These are phyloP conservation scores for Litocranius walleri DNA, from an alignment of 2,113 vertebrate genomes.

Conservation along the genomic window DNA sequence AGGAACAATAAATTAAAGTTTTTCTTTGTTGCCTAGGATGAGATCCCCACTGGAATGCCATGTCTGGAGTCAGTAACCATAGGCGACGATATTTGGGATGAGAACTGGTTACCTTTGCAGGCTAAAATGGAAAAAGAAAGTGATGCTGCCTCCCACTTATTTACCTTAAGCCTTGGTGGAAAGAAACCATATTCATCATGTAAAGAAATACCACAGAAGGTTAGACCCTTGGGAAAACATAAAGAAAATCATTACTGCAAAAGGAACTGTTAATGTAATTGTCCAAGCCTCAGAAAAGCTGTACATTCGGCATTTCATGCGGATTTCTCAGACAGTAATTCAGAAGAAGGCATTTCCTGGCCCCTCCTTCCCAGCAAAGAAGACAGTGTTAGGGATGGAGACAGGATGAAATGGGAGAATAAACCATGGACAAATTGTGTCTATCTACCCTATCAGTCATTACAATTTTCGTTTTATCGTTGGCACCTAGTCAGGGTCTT, in stretches of 20 bases:
- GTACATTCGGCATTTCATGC: not conserved
- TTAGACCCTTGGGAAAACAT: slow-evolving; percentile 35
- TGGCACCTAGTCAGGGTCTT: not conserved
- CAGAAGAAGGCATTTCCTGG: not conserved
- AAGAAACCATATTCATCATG: not conserved
- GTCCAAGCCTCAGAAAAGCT: not conserved
- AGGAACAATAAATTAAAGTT: not conserved
- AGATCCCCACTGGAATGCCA: slow-evolving; percentile 66
- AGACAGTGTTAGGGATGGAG: not conserved
- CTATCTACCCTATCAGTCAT: not conserved
- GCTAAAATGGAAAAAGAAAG: slow-evolving; percentile 15
- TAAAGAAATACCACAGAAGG: slow-evolving; percentile 62
- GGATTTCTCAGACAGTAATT: not conserved
- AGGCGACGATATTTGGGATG: slow-evolving; percentile 75
- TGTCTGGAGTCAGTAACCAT: slow-evolving; percentile 72
- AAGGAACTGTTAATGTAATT: not conserved
- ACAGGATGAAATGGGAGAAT: not conserved
- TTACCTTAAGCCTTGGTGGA: slow-evolving; percentile 17
- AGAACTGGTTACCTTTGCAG: slow-evolving; percentile 64
- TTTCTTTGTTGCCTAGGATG: slow-evolving; percentile 57
- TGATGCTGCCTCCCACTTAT: not conserved
- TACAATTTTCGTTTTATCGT: not conserved
- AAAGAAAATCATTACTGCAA: not conserved
- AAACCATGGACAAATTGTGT: not conserved
- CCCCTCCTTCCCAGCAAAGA: not conserved